Conservation (phyloP, 2,888 invertebrate species). For the Acleris holmiana region DNA sequence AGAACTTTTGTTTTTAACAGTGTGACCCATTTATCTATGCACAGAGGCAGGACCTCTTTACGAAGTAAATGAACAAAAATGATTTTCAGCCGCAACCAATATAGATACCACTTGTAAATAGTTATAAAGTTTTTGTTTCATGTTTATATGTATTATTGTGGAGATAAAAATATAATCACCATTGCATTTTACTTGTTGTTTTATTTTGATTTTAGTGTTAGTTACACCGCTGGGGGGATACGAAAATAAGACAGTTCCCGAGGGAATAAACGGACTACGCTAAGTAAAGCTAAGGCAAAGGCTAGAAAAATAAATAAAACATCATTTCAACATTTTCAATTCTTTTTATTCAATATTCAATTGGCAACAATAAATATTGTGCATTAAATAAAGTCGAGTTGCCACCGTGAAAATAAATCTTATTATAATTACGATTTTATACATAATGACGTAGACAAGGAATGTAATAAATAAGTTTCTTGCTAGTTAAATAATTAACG, state of each 20-base stretch:
- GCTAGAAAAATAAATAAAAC: background rate
- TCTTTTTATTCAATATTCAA: constrained; percentile 30
- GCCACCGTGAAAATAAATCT: background rate
- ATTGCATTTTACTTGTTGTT: constrained; percentile 73
- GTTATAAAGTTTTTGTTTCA: constrained; percentile 68
- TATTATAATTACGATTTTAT: constrained; percentile 1
- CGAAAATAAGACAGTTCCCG: too few relatives aligned
- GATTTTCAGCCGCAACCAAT: constrained; percentile 17
- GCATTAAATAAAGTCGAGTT: constrained; percentile 3
- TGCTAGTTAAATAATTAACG: background rate
- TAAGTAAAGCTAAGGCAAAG: background rate
- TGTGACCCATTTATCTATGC: too few relatives aligned
- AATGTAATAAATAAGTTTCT: constrained; percentile 26
- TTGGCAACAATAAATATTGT: constrained; percentile 25
- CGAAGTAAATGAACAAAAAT: constrained; percentile 5
- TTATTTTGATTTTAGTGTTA: constrained; percentile 45
- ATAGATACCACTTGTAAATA: constrained; percentile 64
- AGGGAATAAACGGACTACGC: background rate
- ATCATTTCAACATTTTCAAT: constrained; percentile 1
- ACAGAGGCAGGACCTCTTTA: too few relatives aligned
- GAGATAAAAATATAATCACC: constrained; percentile 78
- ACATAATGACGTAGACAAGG: constrained; percentile 19
- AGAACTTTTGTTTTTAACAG: too few relatives aligned
- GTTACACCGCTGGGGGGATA: too few relatives aligned
- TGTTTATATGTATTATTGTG: constrained; percentile 74